Evolutionary conservation across 2,113 vertebrate species (phyloP).

Genomic region (Panurus biarmicus): DNA sequence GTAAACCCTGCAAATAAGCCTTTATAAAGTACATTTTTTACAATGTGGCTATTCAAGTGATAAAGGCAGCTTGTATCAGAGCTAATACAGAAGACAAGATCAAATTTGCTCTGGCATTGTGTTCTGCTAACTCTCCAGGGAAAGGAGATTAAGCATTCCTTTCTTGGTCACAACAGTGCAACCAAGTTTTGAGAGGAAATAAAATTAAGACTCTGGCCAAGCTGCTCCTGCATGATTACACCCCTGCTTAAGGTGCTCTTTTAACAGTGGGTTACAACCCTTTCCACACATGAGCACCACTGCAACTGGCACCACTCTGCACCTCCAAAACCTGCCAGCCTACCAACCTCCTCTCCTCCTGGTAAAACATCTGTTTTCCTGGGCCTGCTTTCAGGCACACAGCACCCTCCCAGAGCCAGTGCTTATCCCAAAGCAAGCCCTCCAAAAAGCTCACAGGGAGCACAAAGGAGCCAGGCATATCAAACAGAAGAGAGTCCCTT

Average conservation of each 20-base stretch:
- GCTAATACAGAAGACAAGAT: background rate
- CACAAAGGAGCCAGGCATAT: background rate
- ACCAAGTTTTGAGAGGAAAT: background rate
- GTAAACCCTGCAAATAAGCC: background rate
- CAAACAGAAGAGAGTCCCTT: background rate
- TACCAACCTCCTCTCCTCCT: background rate
- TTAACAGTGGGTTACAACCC: background rate
- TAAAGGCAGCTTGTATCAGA: background rate
- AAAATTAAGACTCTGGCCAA: background rate
- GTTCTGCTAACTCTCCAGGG: background rate
- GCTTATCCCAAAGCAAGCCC: background rate
- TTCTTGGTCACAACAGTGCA: background rate
- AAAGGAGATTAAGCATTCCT: background rate
- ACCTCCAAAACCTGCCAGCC: background rate
- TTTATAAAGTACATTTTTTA: background rate
- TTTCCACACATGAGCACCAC: background rate
- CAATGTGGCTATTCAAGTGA: background rate
- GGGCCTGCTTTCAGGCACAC: background rate
- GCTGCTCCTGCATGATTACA: background rate
- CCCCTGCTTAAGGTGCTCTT: background rate
- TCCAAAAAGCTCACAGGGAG: background rate
- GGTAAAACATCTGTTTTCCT: background rate
- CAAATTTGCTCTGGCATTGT: background rate
- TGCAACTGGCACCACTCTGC: background rate
- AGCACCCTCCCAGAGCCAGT: background rate